Base-by-base conservation (phyloP, 2,113 vertebrate genomes). In the Alouatta palliata region DNA sequence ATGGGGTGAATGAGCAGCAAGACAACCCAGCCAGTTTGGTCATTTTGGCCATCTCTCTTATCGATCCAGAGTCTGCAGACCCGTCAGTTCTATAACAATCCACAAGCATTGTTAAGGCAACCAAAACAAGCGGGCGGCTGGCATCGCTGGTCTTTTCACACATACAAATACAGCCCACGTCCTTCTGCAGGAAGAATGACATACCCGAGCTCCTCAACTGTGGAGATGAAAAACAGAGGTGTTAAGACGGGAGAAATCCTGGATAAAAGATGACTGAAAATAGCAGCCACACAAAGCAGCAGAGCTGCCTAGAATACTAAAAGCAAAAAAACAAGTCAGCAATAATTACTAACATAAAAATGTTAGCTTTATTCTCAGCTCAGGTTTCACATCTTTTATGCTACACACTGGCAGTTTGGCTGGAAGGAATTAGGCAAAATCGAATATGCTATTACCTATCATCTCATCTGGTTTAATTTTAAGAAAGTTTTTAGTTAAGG, bases 231-330 rank as follows among this genome's bases (percentile, higher is more conserved):
- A 30, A 45, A 84, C 58, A 77, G 27, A 83, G 61, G 10, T 27
- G 20, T 52, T 17, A 40, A 70, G 56, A 87, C 40, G 86, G 43
- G 75, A 96, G 87, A 96, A 92, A 87, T 40, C 79, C 14, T 23
- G 27, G 43, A 86, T 90, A 90, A 97, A 95, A 79, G 66, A 75
- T 43, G 71, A 27, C 49, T 79, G 93, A 66, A 95, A 88, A 95
- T n/a, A 68, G 92, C 92, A 89, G 61, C 49, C 85, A 80, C 79
- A 88, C 32, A 54, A 85, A 96, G 93, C 92, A 40, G 64, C 20
- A 11, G 58, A 94, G 82, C 92, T 96, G 96, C 82, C 92, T 76
- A 3, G 96, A 97, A 97, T 93, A 86, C 71, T 92, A 90, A 97
- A n/a, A 80, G 77, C 84, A 20, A 47, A 86, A 14, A 80, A 90